A percentile compares a stretch with the other conserved stretches of the same genome.
These are phyloP conservation scores for Urocyon cinereoargenteus DNA, from an alignment of 2,797 vertebrate genomes.

Conservation along the genomic window DNA sequence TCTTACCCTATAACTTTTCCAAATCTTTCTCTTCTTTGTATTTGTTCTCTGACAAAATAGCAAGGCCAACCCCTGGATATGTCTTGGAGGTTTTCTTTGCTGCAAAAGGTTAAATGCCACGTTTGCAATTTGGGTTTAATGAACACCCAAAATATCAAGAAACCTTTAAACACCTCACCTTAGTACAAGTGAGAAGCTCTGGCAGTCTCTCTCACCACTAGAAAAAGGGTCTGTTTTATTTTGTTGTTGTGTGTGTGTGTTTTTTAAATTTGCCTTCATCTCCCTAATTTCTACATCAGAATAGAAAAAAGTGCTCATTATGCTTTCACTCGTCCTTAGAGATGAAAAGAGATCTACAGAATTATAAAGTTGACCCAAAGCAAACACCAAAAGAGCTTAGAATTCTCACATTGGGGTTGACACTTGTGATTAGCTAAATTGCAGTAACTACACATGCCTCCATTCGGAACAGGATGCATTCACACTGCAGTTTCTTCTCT, in stretches of 20 bases:
- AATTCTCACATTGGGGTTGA: conserved; percentile 55
- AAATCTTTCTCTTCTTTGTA: background rate
- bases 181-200: background rate
- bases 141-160: conserved; percentile 63
- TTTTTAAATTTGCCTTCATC: conserved; percentile 43
- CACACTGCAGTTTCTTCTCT: conserved; percentile 88
- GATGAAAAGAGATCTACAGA: conserved; percentile 58
- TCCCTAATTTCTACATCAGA: conserved; percentile 59
- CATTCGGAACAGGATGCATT: conserved; percentile 86
- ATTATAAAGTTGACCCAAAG: conserved; percentile 72
- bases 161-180: background rate
- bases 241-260: background rate
- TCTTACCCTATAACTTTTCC: conserved; percentile 31
- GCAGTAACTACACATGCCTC: conserved; percentile 80
- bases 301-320: conserved; percentile 38
- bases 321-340: conserved; percentile 3
- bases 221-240: background rate
- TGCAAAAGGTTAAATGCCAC: conserved; percentile 66
- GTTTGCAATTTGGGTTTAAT: conserved; percentile 62
- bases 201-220: background rate
- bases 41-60: conserved; percentile 25
- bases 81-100: background rate
- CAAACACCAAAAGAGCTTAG: conserved; percentile 54
- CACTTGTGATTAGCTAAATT: conserved; percentile 76
- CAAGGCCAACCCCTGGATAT: background rate